Evolutionary conservation across 2,113 vertebrate species (phyloP), one percentile per base, ranked within the genome.

Genomic region (Emberiza fucata): DNA sequence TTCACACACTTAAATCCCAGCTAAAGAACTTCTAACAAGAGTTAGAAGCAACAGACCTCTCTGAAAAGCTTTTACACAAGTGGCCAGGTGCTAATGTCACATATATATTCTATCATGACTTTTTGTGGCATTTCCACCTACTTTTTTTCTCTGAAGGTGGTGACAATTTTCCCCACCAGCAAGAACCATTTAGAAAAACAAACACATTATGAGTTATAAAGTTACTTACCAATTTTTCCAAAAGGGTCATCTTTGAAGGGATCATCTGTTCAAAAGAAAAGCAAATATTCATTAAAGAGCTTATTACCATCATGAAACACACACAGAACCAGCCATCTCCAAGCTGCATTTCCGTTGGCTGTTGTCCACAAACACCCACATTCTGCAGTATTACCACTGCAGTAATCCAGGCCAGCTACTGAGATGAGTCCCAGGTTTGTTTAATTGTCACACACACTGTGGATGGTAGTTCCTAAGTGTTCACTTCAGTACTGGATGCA

Each of bases 191-290:
- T 48, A 63, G 79, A 76, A 83, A 54, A 84, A 25, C 13, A 68
- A 29, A 40, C 4, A 35, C 11, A 29, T 50, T 25, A 51, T 1
- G 15, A 69, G 28, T 53, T 82, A 89, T 2, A 37, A 61, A 95
- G 61, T 84, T 90, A 97, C 97, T 98, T 73, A 99, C 99, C 99
- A 73, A 98, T 98, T 98, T 99, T 99, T 81, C 99, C 98, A 98
- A 99, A 99, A 53, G 98, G 99, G 96, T 99, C 99, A 94, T 99
- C 99, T 94, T 99, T 99, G 96, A 99, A 99, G 81, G 99, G 99
- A 97, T 99, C 99, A 86, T 97, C 99, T 99, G 90, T 75, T 92
- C 31, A 42, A 91, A 75, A 65, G 51, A 24, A 37, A 23, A 40
- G 8, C n/a, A 91, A 87, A 35, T 60, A 76, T 16, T 75, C 18